Evolutionary conservation across 2,113 vertebrate species (phyloP).

Genomic region (Gnathonemus longibarbis): DNA sequence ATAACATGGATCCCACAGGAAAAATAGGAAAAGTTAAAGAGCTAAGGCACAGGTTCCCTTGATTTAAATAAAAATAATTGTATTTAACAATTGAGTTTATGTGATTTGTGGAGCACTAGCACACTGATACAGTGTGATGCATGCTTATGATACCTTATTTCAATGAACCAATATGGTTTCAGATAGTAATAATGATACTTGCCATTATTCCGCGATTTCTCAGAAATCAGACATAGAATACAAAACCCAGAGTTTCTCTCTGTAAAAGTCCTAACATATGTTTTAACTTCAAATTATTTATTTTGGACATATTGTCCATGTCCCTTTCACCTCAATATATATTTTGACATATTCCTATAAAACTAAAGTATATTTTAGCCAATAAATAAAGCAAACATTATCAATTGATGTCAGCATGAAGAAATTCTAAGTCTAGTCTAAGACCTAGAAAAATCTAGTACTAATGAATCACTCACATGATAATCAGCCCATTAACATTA

Average conservation of each 20-base stretch:
- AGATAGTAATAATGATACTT: slow-evolving; percentile 20
- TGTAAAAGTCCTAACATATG: background rate
- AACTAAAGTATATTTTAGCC: background rate
- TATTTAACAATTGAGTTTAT: background rate
- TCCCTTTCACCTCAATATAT: background rate
- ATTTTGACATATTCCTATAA: background rate
- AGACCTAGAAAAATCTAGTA: background rate
- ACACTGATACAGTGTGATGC: slow-evolving; percentile 33
- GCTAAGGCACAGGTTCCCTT: background rate
- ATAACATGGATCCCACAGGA: background rate
- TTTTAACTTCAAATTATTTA: background rate
- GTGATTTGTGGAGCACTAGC: slow-evolving; percentile 7
- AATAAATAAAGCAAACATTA: slow-evolving; percentile 4
- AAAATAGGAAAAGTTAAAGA: background rate
- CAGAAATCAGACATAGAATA: slow-evolving; percentile 56
- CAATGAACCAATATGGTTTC: slow-evolving; percentile 57
- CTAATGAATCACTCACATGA: background rate
- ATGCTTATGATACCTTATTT: slow-evolving; percentile 35
- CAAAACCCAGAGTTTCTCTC: background rate
- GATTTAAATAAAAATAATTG: background rate
- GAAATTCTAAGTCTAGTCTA: background rate
- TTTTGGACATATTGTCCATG: background rate
- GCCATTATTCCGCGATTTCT: slow-evolving; percentile 53
- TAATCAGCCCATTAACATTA: background rate
- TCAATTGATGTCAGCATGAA: background rate